Evolutionary conservation across 2,888 invertebrate genomes (phyloP).

Genomic region (Buathra laborator): DNA sequence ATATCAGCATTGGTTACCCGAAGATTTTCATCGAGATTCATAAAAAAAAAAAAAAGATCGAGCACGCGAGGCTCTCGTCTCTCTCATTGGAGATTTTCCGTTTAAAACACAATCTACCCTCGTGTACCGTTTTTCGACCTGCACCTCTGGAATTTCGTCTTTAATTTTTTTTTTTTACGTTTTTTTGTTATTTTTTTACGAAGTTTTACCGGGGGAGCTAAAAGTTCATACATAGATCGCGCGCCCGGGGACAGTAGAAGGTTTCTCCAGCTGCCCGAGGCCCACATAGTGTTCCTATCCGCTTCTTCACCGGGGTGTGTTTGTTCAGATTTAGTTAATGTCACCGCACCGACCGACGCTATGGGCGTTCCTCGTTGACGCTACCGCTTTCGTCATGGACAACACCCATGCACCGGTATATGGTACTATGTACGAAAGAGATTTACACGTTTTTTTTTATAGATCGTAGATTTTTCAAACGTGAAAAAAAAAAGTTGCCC

Average conservation of each 20-base stretch:
- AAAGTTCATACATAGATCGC: constrained; percentile 38
- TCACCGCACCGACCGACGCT: constrained; percentile 72
- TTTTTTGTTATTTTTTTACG: constrained; percentile 31
- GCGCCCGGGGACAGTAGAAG: constrained; percentile 22
- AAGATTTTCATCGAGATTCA: constrained; percentile 2
- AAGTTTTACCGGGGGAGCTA: constrained; percentile 14
- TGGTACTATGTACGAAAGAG: constrained; percentile 4
- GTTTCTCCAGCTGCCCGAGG: constrained; percentile 56
- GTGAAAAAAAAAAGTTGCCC: constrained; percentile 23
- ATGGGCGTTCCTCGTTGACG: constrained; percentile 62
- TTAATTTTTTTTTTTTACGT: neutral
- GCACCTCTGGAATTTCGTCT: constrained; percentile 41
- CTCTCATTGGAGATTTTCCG: constrained; percentile 38
- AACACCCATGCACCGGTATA: constrained; percentile 17
- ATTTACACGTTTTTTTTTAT: constrained; percentile 37
- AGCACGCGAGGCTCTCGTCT: neutral
- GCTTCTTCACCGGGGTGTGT: constrained; percentile 72
- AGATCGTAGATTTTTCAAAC: constrained; percentile 1
- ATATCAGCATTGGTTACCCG: constrained; percentile 10
- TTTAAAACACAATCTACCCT: constrained; percentile 40
- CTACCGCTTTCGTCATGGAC: constrained; percentile 75
- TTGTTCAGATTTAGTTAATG: constrained; percentile 83
- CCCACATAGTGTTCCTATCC: constrained; percentile 47
- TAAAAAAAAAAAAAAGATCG: constrained; percentile 25
- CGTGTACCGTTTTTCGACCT: constrained; percentile 59